Percentiles rank a stretch among this genome's conserved stretches.
Evolutionary conservation across 2,113 vertebrate species (phyloP).

Genomic region (Procavia capensis): DNA sequence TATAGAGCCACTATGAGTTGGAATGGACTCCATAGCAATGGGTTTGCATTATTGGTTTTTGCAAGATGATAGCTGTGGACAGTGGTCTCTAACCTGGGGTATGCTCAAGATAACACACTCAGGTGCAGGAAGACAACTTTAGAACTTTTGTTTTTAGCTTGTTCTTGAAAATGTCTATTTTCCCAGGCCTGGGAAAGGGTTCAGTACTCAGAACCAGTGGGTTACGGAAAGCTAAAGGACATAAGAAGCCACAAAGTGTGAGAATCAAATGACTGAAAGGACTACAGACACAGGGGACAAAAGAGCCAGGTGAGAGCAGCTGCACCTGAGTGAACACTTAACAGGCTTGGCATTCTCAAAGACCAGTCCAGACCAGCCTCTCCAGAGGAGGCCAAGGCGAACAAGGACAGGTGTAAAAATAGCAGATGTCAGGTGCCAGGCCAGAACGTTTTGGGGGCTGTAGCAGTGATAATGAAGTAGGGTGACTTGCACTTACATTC

Average conservation of each 20-base stretch:
- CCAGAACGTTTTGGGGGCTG: background rate
- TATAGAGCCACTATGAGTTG: too few relatives aligned
- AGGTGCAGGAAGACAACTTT: background rate
- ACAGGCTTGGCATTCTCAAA: background rate
- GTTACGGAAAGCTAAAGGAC: background rate
- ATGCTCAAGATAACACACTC: background rate
- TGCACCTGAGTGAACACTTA: background rate
- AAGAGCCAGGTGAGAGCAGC: background rate
- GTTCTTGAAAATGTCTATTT: constrained; percentile 5
- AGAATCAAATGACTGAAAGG: background rate
- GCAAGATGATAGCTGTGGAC: background rate
- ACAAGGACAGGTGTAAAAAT: background rate
- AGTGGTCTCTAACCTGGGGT: background rate
- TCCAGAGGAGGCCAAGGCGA: background rate
- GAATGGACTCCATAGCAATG: too few relatives aligned
- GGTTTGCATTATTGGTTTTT: too few relatives aligned
- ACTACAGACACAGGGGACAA: too few relatives aligned
- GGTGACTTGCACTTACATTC: background rate
- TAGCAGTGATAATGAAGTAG: background rate
- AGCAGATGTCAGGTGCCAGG: background rate
- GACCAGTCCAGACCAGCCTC: background rate
- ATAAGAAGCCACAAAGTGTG: background rate
- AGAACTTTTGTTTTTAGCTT: background rate
- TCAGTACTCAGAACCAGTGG: background rate
- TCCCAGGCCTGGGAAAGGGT: background rate